These are phyloP conservation scores for Varecia variegata DNA, from an alignment of 2,797 vertebrate genomes.

Conservation along the genomic window DNA sequence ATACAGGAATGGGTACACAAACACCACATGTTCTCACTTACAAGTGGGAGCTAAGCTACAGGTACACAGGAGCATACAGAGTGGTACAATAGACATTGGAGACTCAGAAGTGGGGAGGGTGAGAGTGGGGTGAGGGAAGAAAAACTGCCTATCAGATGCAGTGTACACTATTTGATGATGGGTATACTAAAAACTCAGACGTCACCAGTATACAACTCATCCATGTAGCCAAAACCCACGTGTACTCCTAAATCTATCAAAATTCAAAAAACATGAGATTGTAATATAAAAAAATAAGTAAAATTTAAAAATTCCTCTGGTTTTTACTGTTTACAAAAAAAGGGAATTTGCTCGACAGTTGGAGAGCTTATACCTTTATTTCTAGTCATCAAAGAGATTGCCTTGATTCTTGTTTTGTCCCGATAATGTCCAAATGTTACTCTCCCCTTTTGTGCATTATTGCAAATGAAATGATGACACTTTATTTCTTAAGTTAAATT, in stretches of 20 bases:
- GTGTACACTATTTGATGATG: background rate
- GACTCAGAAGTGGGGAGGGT: background rate
- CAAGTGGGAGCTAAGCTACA: too few species aligned
- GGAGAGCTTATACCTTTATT: constrained; percentile 23
- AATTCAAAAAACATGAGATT: background rate
- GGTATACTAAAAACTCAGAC: background rate
- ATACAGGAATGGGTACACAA: too few species aligned
- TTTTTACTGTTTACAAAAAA: constrained; percentile 49
- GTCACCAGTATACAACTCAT: background rate
- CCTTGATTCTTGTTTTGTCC: constrained; percentile 47
- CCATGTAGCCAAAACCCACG: background rate
- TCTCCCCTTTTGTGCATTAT: background rate
- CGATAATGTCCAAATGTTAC: background rate
- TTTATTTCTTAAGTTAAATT: constrained; percentile 1
- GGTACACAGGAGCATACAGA: too few species aligned
- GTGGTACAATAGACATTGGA: too few species aligned
- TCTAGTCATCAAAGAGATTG: constrained; percentile 53
- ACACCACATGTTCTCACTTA: too few species aligned
- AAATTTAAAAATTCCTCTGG: background rate
- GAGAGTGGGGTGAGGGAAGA: background rate
- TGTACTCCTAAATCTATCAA: background rate
- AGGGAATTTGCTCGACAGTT: constrained; percentile 49
- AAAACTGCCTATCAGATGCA: background rate
- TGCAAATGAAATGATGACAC: background rate
- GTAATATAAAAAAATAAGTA: too few species aligned